Base-by-base conservation (phyloP, 2,888 invertebrate genomes). In the Zhengitettix transpicula region DNA sequence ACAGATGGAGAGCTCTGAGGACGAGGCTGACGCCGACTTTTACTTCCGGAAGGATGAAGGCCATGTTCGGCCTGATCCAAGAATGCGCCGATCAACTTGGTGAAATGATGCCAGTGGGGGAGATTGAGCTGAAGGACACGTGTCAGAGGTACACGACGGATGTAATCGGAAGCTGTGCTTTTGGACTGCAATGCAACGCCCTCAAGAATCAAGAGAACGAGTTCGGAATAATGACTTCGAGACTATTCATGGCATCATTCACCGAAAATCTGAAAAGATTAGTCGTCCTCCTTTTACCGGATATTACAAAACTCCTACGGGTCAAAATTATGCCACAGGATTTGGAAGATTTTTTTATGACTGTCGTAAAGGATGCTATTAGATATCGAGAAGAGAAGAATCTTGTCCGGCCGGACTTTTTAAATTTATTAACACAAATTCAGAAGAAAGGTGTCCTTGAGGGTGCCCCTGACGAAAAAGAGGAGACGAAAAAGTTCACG, bases 391-490 rank as follows among this genome's bases (percentile, higher is more conserved):
- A 67, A 55, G 58, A 64, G 16, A 65, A 65, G 55, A 66, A 65
- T 14, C 60, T 66, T 16, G 64, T 61, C n/a, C 63, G 69, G 12
- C 67, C 68, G 53, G 81, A 80, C 68, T 80, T 82, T 64, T 68
- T 83, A 55, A 78, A 81, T 64, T 66, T 80, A 7, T 69, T 81
- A 55, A 71, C 78, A 42, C 73, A 80, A 54, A 65, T 81, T 42
- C 77, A 76, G 64, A 73, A 75, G 55, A 71, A 75, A 60, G 72
- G 71, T 17, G 65, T 67, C 58, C 62, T 75, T 28, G 28, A 28
- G 28, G 28, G 7, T 28, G 28, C 28, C 7, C 28, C 28, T 28
- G 28, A 28, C 7, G 28, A 28, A 7, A 28, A 28, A 28, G 28
- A 28, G 7, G 28, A 28, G 28, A 28, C 28, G 28, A 28, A 28